phyloP scores from a whole-genome alignment of 1,140 invertebrate genomes.

The Drosophila aff. region DNA sequence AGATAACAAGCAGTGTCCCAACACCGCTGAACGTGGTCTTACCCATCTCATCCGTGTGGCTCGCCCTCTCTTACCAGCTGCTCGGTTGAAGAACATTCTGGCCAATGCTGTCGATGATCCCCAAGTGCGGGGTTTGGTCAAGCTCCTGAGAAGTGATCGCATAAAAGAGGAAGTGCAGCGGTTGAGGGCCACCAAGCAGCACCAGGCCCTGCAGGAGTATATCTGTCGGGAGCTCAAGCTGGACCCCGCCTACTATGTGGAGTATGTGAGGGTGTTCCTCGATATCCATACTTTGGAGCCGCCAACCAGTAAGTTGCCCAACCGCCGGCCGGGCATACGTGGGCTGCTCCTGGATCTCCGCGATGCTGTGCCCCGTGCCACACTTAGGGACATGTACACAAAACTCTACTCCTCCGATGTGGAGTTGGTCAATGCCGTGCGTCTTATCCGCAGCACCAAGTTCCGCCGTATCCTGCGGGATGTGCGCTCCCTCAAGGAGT shows the following conservation, averaged over 20 bases:
- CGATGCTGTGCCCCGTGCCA: slow-evolving; percentile 49
- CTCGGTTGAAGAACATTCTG: slow-evolving; percentile 52
- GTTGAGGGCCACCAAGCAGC: slow-evolving; percentile 44
- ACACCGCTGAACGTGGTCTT: slow-evolving; percentile 31
- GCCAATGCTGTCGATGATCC: slow-evolving; percentile 56
- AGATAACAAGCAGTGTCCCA: slow-evolving; percentile 47
- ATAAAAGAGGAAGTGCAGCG: slow-evolving; percentile 28
- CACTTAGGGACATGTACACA: slow-evolving; percentile 49
- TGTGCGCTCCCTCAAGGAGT: slow-evolving; percentile 52
- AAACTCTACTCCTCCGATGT: slow-evolving; percentile 37
- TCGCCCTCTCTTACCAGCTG: slow-evolving; percentile 42
- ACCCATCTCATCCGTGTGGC: slow-evolving; percentile 56
- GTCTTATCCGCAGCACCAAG: slow-evolving; percentile 54
- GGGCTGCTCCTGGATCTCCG: slow-evolving; percentile 58
- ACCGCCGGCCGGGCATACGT: slow-evolving; percentile 57
- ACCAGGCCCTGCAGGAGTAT: slow-evolving; percentile 41
- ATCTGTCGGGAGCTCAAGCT: slow-evolving; percentile 52
- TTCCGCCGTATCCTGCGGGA: slow-evolving; percentile 55
- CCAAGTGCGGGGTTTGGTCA: slow-evolving; percentile 38
- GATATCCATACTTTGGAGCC: slow-evolving; percentile 32
- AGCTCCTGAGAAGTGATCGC: slow-evolving; percentile 42
- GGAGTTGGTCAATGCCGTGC: slow-evolving; percentile 40
- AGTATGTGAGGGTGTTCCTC: slow-evolving; percentile 45
- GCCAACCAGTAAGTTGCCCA: slow-evolving; percentile 38
- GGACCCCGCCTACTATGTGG: slow-evolving; percentile 50